These are phyloP conservation scores for Manis pentadactyla DNA, from an alignment of 2,797 vertebrate species.

Conservation along the genomic window DNA sequence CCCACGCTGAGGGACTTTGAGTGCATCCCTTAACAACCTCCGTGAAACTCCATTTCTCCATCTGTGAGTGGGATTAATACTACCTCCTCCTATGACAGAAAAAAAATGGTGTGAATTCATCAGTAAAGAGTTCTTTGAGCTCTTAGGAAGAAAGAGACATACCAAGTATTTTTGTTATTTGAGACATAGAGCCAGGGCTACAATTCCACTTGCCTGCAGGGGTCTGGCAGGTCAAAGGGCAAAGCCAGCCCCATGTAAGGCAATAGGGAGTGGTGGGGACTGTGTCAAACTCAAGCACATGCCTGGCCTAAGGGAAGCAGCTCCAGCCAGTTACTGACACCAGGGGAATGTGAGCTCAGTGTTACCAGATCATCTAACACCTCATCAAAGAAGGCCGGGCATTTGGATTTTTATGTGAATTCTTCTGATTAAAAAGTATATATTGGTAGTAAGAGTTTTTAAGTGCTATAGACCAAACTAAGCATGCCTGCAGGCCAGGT, in stretches of 20 bases:
- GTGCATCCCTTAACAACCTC: rapidly evolving
- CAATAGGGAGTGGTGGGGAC: not conserved
- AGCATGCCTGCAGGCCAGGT: not conserved
- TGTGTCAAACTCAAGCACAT: not conserved
- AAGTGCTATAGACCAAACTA: not conserved
- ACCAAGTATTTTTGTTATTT: not conserved
- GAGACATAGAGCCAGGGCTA: not conserved
- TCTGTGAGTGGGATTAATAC: rapidly evolving
- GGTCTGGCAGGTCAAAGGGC: rapidly evolving
- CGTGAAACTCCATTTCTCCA: rapidly evolving
- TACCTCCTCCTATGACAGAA: not conserved
- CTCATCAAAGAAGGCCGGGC: not conserved
- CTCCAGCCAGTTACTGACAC: not conserved
- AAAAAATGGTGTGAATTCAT: not conserved
- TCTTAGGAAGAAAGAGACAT: not conserved
- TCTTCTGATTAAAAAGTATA: not conserved
- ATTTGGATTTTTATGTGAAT: not conserved
- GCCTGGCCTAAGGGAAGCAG: not conserved
- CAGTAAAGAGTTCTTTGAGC: not conserved
- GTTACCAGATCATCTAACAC: not conserved
- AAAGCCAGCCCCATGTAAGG: rapidly evolving
- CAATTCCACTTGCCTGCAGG: not conserved
- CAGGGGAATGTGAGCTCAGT: not conserved
- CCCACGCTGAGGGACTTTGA: rapidly evolving
- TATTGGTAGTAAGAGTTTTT: not conserved